Conservation (phyloP, 2,113 vertebrate species). For the Dromiciops gliroides region DNA sequence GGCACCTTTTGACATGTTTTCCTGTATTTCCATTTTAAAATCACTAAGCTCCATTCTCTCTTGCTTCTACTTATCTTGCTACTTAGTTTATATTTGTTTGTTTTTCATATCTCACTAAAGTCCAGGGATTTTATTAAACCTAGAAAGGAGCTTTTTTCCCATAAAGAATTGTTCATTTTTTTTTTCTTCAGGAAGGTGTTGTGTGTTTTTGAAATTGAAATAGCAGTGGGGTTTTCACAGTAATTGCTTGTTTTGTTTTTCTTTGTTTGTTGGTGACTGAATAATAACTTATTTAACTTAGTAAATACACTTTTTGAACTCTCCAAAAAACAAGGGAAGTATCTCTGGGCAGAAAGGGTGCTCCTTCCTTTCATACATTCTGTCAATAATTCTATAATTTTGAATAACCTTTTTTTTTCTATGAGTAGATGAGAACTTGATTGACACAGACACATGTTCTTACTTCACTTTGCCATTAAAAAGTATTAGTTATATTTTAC, state of each 20-base stretch:
- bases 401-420: slow-evolving; percentile 35
- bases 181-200: slow-evolving; percentile 3
- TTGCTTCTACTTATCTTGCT: background rate
- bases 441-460: background rate
- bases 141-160: background rate
- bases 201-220: slow-evolving; percentile 49
- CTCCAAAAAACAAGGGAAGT: slow-evolving; percentile 64
- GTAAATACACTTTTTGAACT: slow-evolving; percentile 59
- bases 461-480: background rate
- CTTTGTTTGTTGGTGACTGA: slow-evolving; percentile 77
- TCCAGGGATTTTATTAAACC: background rate
- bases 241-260: slow-evolving; percentile 54
- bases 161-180: background rate
- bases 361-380: slow-evolving; percentile 18
- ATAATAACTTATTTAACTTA: slow-evolving; percentile 72
- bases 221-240: slow-evolving; percentile 54
- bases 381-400: slow-evolving; percentile 53
- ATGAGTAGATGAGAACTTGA: background rate
- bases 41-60: background rate
- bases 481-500: background rate
- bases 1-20: background rate
- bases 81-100: too few relatives aligned
- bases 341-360: background rate
- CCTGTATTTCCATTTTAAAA: background rate
- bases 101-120: background rate